Percentiles rank a stretch among this genome's conserved stretches.
phyloP scores from a whole-genome alignment of 2,888 invertebrate genomes.

The Myathropa florea region DNA sequence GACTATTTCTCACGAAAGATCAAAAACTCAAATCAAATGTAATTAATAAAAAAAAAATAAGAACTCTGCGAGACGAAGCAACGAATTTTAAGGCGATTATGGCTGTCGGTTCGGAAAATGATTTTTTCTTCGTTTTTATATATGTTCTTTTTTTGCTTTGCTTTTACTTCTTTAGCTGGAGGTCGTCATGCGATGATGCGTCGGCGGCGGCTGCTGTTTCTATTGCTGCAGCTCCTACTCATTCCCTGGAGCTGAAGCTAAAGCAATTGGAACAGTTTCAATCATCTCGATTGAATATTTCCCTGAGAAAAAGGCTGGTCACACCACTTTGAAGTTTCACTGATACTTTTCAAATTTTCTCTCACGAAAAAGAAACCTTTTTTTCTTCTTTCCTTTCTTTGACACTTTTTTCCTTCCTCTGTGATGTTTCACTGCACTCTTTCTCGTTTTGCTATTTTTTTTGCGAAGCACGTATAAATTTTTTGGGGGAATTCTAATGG shows the following conservation, averaged over 20 bases:
- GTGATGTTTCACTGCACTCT: slow-evolving; percentile 60
- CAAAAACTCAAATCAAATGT: slow-evolving; percentile 2
- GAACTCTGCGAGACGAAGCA: slow-evolving; percentile 11
- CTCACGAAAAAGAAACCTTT: slow-evolving; percentile 43
- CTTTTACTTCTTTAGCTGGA: slow-evolving; percentile 46
- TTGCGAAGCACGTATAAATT: slow-evolving; percentile 8
- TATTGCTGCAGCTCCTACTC: slow-evolving; percentile 63
- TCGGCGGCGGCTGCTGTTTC: slow-evolving; percentile 67
- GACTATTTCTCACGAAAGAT: background rate
- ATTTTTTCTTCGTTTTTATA: slow-evolving; percentile 15
- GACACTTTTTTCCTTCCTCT: slow-evolving; percentile 46
- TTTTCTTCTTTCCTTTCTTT: slow-evolving; percentile 27
- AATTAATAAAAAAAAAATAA: slow-evolving; percentile 2
- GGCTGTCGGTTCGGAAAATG: slow-evolving; percentile 39
- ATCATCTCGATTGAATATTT: slow-evolving; percentile 51
- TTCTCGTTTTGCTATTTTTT: slow-evolving; percentile 29
- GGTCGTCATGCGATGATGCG: slow-evolving; percentile 65
- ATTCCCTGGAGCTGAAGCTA: slow-evolving; percentile 35
- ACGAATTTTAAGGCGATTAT: slow-evolving; percentile 47
- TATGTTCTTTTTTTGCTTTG: slow-evolving; percentile 14
- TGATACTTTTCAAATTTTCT: slow-evolving; percentile 30
- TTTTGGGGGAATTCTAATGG: slow-evolving; percentile 10
- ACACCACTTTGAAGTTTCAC: slow-evolving; percentile 40
- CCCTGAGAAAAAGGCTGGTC: slow-evolving; percentile 29
- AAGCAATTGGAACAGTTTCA: slow-evolving; percentile 16